Percentiles rank a stretch among this genome's conserved stretches.
Conservation (phyloP, 2,113 vertebrate species). For the Urocynchramus pylzowi region DNA sequence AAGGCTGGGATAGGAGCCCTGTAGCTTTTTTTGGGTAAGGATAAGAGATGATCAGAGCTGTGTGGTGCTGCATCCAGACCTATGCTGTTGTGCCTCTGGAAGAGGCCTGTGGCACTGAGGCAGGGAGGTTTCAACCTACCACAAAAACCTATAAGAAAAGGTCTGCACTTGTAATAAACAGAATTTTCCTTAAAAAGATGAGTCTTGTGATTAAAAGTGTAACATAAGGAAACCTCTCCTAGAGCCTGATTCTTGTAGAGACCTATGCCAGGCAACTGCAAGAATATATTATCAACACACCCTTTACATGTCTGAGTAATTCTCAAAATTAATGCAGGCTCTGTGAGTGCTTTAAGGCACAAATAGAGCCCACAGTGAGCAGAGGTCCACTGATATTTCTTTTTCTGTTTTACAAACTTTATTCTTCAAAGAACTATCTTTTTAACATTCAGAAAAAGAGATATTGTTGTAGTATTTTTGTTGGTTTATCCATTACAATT, state of each 20-base stretch:
- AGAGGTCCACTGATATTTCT: neutral
- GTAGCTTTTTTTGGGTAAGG: neutral
- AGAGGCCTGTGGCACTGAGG: neutral
- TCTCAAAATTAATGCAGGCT: neutral
- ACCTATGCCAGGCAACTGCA: neutral
- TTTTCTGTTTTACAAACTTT: slow-evolving; percentile 3
- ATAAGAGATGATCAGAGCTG: neutral
- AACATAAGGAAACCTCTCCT: neutral
- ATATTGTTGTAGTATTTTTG: neutral
- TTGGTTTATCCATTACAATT: slow-evolving; percentile 5
- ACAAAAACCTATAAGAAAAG: neutral
- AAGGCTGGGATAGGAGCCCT: neutral
- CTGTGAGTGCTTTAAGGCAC: neutral
- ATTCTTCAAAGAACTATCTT: neutral
- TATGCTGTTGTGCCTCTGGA: neutral
- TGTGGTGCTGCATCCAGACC: neutral
- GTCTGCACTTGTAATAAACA: neutral
- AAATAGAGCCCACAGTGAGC: neutral
- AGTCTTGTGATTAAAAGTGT: neutral
- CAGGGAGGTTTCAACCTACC: neutral
- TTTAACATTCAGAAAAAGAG: slow-evolving; percentile 7
- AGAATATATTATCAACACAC: neutral
- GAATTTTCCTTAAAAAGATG: neutral
- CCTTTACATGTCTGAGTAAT: neutral
- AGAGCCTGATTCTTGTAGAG: neutral